Evolutionary conservation across 2,888 invertebrate genomes (phyloP), one percentile per base, ranked within the genome.

Genomic region (Fragum fragum): DNA sequence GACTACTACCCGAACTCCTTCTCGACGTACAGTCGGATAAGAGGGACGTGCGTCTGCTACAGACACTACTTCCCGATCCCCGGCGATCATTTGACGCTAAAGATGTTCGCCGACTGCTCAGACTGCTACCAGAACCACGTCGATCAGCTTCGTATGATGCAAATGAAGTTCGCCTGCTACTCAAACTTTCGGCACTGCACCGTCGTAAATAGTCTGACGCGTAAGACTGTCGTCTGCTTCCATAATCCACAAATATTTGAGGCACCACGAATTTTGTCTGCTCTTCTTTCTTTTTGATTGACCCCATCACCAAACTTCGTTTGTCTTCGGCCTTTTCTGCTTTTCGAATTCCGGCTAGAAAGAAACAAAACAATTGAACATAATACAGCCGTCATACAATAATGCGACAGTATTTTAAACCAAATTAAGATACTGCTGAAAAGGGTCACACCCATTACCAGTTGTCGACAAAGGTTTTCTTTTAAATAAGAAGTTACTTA

Each of bases 191-290:
- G 2, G 87, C 87, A 75, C 87, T 88, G 28, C 87, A 88, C 39
- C 90, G 85, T 36, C 89, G 83, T 42, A 88, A 76, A 76, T 88
- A 88, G 36, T 90, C 91, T 0, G 92, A 92, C 9, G 91, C 91
- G 69, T 91, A 91, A 2, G 91, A 91, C 26, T 91, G 91, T 73
- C 91, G 78, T 83, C 92, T 86, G 81, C 91, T 91, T 21, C 92
- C 92, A 71, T 92, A 92, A 85, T 92, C 92, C 28, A 92, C 92
- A 81, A 92, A 91, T 26, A 92, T 92, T 79, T 91, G 92, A 52
- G 92, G 92, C 53, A 92, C 92, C 68, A 92, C 91, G 85, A 92
- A 90, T 61, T 90, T 89, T n/a, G 90, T 88, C 69, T 92, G 91
- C 66, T 90, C 92, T 57, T 90, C 85, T 66, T 90, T 90, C 66